phyloP scores from a whole-genome alignment of 2,888 invertebrate species.

The Acrobasis repandana region DNA sequence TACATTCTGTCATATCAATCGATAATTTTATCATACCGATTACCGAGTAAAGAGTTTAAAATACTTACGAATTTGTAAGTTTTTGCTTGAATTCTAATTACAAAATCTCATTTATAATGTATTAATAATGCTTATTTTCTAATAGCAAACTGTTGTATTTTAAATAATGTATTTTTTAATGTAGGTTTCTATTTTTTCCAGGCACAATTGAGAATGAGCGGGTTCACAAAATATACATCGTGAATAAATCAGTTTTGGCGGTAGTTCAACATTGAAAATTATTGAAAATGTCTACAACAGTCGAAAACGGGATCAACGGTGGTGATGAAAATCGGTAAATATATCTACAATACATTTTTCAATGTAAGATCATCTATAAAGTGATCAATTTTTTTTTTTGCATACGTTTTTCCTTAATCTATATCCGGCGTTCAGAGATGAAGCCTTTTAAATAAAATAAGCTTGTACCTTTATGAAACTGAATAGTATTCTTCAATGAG shows the following conservation, averaged over 20 bases:
- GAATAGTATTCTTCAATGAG: no score
- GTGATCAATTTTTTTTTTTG: no score
- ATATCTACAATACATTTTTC: conserved; percentile 16
- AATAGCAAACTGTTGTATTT: neutral
- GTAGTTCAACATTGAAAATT: conserved; percentile 12
- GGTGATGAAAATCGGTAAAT: conserved; percentile 67
- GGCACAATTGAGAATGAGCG: conserved; percentile 30
- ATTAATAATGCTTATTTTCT: conserved; percentile 1
- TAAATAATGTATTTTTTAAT: neutral
- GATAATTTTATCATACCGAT: neutral
- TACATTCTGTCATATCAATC: neutral
- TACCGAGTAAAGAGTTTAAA: no score
- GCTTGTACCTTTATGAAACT: no score
- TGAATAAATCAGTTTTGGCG: conserved; percentile 24
- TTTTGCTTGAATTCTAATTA: neutral
- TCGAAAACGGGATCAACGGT: conserved; percentile 64
- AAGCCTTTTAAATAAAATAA: no score
- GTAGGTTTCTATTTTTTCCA: conserved; percentile 23
- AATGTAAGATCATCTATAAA: no score
- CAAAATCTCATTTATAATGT: neutral
- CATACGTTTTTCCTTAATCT: no score
- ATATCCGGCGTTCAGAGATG: no score
- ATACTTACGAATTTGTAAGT: neutral
- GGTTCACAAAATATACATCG: conserved; percentile 21
- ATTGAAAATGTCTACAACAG: conserved; percentile 56